These are phyloP conservation scores for Cuculus canorus DNA, from an alignment of 2,797 vertebrate genomes.

Conservation along the genomic window DNA sequence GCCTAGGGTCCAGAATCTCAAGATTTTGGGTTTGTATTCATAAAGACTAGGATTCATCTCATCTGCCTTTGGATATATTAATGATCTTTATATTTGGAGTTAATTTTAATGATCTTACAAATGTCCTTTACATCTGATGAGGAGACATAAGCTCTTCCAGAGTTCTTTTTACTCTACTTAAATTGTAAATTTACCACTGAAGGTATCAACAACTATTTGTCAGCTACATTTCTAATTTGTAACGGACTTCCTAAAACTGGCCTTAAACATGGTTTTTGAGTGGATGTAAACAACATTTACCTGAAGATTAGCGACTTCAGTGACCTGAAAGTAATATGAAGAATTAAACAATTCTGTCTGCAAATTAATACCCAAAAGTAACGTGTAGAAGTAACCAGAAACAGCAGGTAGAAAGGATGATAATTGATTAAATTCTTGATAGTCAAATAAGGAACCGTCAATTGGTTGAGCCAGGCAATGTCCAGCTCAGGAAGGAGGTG, in stretches of 20 bases:
- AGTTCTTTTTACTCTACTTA: neutral
- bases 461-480: neutral
- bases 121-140: neutral
- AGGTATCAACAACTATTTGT: neutral
- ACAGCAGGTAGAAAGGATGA: neutral
- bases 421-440: neutral
- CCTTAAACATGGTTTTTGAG: neutral
- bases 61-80: neutral
- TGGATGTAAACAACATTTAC: neutral
- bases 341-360: neutral
- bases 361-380: neutral
- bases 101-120: neutral
- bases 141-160: neutral
- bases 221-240: neutral
- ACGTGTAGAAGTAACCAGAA: neutral
- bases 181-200: neutral
- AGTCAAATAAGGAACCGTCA: neutral
- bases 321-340: neutral
- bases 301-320: neutral
- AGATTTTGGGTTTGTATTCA: neutral
- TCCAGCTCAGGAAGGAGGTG: neutral
- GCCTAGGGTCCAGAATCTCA: neutral
- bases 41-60: neutral
- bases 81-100: neutral
- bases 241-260: neutral